Percentiles rank a stretch among this genome's conserved stretches.
These are phyloP conservation scores for Equus przewalskii DNA, from an alignment of 2,113 vertebrate species.

Conservation along the genomic window DNA sequence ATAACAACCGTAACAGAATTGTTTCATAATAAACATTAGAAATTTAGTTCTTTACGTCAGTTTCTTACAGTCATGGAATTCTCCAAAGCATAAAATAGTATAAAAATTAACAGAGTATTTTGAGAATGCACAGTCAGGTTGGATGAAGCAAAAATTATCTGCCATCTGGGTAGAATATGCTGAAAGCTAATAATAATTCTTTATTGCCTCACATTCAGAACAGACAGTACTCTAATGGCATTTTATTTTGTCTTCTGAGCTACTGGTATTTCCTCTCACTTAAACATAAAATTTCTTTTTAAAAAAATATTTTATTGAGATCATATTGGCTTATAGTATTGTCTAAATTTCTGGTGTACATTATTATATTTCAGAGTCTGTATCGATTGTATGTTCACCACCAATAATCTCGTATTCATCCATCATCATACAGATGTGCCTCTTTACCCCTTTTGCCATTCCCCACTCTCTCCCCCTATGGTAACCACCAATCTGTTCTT, in stretches of 20 bases:
- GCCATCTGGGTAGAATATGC: constrained; percentile 15
- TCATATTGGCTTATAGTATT: no score
- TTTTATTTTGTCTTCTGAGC: constrained; percentile 19
- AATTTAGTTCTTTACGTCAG: background rate
- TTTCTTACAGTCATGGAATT: constrained; percentile 11
- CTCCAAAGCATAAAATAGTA: constrained; percentile 9
- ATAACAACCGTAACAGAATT: background rate
- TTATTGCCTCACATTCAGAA: constrained; percentile 47
- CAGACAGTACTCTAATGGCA: background rate
- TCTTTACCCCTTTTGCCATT: no score
- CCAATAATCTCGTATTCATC: no score
- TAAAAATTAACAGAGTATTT: constrained; percentile 47
- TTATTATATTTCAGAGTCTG: no score
- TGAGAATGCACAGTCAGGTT: constrained; percentile 32
- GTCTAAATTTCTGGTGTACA: no score
- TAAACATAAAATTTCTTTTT: no score
- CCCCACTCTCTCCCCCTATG: no score
- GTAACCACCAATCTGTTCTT: no score
- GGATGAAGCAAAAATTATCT: constrained; percentile 28
- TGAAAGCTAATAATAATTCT: constrained; percentile 59
- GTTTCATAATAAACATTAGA: background rate
- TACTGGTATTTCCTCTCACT: background rate
- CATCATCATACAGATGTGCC: no score
- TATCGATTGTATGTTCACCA: no score
- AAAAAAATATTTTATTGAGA: no score